Evolutionary conservation across 2,113 vertebrate species (phyloP).

Genomic region (Sciurus niger): DNA sequence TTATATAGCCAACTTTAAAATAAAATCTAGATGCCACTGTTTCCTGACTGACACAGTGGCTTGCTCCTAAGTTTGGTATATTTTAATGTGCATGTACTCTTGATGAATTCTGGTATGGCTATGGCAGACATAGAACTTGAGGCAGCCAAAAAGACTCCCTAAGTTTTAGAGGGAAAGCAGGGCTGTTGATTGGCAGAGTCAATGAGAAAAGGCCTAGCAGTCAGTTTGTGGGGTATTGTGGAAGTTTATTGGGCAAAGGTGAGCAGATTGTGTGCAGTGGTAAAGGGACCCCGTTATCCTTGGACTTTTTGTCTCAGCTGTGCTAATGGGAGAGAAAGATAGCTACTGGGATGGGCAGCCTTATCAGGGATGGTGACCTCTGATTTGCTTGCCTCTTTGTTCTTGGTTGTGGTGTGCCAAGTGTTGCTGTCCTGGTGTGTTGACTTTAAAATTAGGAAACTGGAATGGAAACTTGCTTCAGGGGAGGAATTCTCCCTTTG

Average conservation of each 20-base stretch:
- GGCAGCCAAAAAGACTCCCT: not conserved
- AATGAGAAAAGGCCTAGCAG: not conserved
- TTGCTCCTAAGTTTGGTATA: not conserved
- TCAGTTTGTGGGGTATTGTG: not conserved
- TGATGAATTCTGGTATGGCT: not conserved
- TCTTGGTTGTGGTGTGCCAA: not conserved
- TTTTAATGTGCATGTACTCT: not conserved
- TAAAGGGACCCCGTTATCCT: not conserved
- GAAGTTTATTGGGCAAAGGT: not conserved
- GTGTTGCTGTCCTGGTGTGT: not conserved
- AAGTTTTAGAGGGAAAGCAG: not conserved
- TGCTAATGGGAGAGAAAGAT: not conserved
- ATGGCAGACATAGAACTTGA: rapidly evolving
- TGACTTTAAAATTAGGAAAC: not conserved
- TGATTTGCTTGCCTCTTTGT: not conserved
- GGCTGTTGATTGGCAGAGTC: not conserved
- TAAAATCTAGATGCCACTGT: not conserved
- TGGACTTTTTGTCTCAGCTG: not conserved
- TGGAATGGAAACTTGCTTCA: not conserved
- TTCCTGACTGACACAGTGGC: not conserved
- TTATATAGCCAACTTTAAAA: not conserved
- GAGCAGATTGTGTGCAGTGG: not conserved
- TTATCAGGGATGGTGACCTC: not conserved
- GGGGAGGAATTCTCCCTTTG: not conserved
- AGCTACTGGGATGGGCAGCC: not conserved